A percentile compares a stretch with the other conserved stretches of the same genome.
Conservation (phyloP, 2,113 vertebrate genomes). For the Lanius ludovicianus region DNA sequence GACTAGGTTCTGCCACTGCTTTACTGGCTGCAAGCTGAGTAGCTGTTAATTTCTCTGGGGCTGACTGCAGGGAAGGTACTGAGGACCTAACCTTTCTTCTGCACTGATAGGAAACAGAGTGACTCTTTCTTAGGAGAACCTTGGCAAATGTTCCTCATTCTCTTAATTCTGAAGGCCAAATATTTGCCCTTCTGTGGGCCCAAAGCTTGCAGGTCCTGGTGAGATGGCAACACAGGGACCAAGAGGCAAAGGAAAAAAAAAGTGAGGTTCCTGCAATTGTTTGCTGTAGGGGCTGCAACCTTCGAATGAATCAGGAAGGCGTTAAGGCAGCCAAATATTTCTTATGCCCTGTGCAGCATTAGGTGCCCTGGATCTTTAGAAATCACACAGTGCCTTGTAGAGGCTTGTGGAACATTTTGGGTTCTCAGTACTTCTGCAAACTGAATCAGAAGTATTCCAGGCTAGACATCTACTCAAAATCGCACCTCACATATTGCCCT, state of each 20-base stretch:
- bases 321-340: neutral
- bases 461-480: neutral
- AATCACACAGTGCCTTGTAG: neutral
- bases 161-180: neutral
- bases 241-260: neutral
- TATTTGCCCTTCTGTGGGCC: neutral
- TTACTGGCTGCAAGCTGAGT: neutral
- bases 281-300: neutral
- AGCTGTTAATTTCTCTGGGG: neutral
- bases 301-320: neutral
- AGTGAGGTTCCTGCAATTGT: neutral
- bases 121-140: neutral
- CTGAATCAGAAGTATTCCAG: neutral
- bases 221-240: neutral
- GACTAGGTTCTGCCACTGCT: neutral
- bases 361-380: neutral
- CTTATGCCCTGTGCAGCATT: neutral
- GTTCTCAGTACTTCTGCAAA: neutral
- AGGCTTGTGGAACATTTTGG: neutral
- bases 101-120: neutral
- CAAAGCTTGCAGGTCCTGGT: neutral
- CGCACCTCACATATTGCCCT: neutral
- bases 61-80: neutral
- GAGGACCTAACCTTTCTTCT: neutral
- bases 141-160: neutral